Percentiles rank a stretch among this genome's conserved stretches.
These are phyloP conservation scores for Ferdinandea cuprea DNA, from an alignment of 2,888 invertebrate genomes.

Conservation along the genomic window DNA sequence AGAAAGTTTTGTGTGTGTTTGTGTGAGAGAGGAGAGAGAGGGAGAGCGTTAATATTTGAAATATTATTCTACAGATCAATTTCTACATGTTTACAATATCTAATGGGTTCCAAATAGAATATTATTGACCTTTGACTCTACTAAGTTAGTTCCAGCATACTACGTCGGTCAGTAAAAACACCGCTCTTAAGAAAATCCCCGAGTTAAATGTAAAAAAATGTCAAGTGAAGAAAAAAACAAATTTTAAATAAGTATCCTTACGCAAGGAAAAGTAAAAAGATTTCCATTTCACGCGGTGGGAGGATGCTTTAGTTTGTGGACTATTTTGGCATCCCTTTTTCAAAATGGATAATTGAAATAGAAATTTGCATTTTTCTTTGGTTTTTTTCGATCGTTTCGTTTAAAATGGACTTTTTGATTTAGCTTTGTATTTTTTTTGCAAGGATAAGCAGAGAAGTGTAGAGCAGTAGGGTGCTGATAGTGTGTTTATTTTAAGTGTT, in stretches of 20 bases:
- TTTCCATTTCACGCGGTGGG: constrained; percentile 70
- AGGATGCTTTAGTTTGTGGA: constrained; percentile 47
- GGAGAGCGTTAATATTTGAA: constrained; percentile 35
- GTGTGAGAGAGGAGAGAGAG: constrained; percentile 1
- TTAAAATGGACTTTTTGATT: constrained; percentile 45
- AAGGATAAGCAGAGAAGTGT: constrained; percentile 67
- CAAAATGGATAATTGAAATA: constrained; percentile 52
- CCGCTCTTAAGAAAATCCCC: constrained; percentile 23
- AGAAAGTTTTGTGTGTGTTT: not conserved
- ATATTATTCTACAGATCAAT: constrained; percentile 14
- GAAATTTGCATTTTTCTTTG: constrained; percentile 52
- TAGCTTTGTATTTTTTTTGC: constrained; percentile 23
- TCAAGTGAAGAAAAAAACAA: constrained; percentile 15
- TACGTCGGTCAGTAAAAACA: constrained; percentile 25
- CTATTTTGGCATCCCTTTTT: constrained; percentile 28
- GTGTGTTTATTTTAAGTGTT: constrained; percentile 51
- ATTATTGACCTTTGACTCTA: not conserved
- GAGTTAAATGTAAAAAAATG: constrained; percentile 33
- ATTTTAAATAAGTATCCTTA: constrained; percentile 63
- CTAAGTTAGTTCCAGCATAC: constrained; percentile 38
- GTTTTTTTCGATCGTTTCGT: constrained; percentile 51
- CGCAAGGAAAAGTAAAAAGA: constrained; percentile 68
- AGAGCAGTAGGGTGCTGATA: constrained; percentile 50
- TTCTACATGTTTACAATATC: not conserved
- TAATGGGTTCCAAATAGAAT: not conserved